These are phyloP conservation scores for Melanophora roralis DNA, from an alignment of 2,888 invertebrate species.

Conservation along the genomic window DNA sequence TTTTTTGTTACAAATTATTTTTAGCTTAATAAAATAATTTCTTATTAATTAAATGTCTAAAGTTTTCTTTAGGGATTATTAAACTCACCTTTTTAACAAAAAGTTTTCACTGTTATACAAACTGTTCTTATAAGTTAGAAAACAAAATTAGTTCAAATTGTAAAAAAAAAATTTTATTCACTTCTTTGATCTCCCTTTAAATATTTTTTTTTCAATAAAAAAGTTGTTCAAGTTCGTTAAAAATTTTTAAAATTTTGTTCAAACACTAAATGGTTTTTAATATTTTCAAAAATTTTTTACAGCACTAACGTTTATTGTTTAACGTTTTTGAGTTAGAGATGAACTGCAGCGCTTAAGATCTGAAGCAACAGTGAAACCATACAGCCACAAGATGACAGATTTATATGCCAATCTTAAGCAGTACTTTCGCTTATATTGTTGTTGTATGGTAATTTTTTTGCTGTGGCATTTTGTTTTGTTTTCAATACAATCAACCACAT, in stretches of 20 bases:
- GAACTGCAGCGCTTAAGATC: slow-evolving; percentile 71
- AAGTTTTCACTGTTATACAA: not conserved
- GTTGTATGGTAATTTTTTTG: not conserved
- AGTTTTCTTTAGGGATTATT: not conserved
- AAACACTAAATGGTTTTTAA: not conserved
- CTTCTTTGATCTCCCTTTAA: not conserved
- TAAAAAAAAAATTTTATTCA: not conserved
- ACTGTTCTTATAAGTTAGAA: not conserved
- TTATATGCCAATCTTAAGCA: slow-evolving; percentile 68
- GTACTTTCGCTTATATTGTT: slow-evolving; percentile 11
- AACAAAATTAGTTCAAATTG: not conserved
- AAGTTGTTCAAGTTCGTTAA: not conserved
- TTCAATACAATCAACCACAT: slow-evolving; percentile 55
- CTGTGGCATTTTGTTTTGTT: not conserved
- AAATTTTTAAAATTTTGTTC: not conserved
- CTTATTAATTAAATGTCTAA: too few relatives aligned
- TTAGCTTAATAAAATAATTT: too few relatives aligned
- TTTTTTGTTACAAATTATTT: not conserved
- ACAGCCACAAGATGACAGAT: slow-evolving; percentile 69
- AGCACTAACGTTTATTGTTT: slow-evolving; percentile 25
- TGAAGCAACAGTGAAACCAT: slow-evolving; percentile 73
- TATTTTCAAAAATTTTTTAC: not conserved
- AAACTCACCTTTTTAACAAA: slow-evolving; percentile 23
- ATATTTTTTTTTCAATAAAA: not conserved
- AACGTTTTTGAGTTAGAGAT: not conserved